Base-by-base conservation (phyloP, 2,113 vertebrate species). In the Oreochromis spilurus region DNA sequence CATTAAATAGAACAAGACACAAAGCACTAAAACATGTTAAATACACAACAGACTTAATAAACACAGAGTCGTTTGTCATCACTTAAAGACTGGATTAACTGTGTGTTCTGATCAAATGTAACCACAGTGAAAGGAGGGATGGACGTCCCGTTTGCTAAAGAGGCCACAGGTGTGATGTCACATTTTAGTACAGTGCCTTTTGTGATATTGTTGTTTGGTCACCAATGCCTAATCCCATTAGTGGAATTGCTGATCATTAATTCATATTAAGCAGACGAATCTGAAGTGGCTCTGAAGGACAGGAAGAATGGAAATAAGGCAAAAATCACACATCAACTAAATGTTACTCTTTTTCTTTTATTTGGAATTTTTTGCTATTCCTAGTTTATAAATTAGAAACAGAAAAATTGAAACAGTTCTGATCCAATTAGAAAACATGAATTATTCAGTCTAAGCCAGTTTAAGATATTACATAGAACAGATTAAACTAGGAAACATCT, bases 61-160 rank as follows among this genome's bases (percentile, higher is more conserved):
- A 60, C 10, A 24, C 4, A 54, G 1, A 54, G 1, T 60, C 14
- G 1, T 60, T 34, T 34, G 0, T 19, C 6, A 60, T 34, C 5
- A 60, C 29, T 60, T 4, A 19, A 60, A 60, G 57, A 60, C 1
- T 5, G 0, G 57, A 60, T 1, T 17, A 0, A 48, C 40, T 72
- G 67, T 26, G n/a, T 43, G 40, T 72, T 75, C 0, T 29, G 67
- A 72, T 72, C 67, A 26, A 72, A 72, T 17, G 67, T 72, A 45
- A 17, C 21, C 67, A 45, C 38, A 72, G 40, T 45, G 21, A 26
- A 17, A 72, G 40, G 8, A 72, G 38, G 21, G 36, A 19, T 2
- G 13, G 36, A 48, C 67, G 6, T 43, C 7, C 21, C 13, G 12
- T 45, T 72, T 72, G 21, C 40, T 72, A 45, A 26, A 72, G 38